Base-by-base conservation (phyloP, 2,888 invertebrate genomes). In the Sturmia bella region DNA sequence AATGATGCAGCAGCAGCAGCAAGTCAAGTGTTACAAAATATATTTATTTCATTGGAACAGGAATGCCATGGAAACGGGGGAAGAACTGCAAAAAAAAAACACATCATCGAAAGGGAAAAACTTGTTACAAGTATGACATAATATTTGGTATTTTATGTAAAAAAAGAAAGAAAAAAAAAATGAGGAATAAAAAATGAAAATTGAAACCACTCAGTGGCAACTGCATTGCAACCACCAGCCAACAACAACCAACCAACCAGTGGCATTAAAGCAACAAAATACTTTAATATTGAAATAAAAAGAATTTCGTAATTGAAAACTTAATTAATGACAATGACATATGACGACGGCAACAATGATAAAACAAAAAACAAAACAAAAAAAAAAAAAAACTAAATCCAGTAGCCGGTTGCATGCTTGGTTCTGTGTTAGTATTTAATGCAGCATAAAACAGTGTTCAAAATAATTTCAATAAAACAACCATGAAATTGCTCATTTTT, bases 311-410 rank as follows among this genome's bases (percentile, higher is more conserved):
- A 78, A 82, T 61, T 82, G 66, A 82, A 82, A 82, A 82, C 82
- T 82, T 82, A 82, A 82, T 82, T 82, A 82, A 78, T 78, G 74
- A 78, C 78, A 82, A 48, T 82, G 82, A 82, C 82, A 82, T 75
- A 66, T 75, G 64, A 43, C 72, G 24, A 54, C 59, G 41, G 32
- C 45, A 56, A 70, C 48, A 77, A 57, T 63, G 24, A 69, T 54
- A 76, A 45, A 69, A 41, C n/a, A 15, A 39, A 39, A 56, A 37
- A 54, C 9, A 32, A 17, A 54, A 32, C 7, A 54, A 17, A 24
- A 24, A 24, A 48, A 1, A 17, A 48, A 48, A 48, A 3, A 19
- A 57, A 15, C 13, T 0, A 68, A 72, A 32, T 50, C 21, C 72
- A 72, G 59, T 66, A 72, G 66, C 72, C 43, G 3, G 15, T 21